Percentiles rank a stretch among this genome's conserved stretches.
Conservation (phyloP, 2,113 vertebrate genomes). For the Melanerpes formicivorus region DNA sequence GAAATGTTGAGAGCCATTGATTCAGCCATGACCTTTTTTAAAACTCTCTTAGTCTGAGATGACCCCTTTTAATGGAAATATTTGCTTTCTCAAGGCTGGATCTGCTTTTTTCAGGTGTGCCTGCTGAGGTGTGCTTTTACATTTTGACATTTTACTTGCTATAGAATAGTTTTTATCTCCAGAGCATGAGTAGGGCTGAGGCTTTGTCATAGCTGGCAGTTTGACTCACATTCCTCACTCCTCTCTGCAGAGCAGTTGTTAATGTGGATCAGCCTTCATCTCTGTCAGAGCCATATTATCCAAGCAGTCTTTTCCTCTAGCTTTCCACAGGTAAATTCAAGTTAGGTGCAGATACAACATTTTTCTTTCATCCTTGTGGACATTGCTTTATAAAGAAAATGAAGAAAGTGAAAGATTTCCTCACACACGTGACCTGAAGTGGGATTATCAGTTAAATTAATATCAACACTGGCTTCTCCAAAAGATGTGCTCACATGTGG, state of each 20-base stretch:
- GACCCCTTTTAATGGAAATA: not conserved
- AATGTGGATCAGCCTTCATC: not conserved
- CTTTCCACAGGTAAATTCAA: not conserved
- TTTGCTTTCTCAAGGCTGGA: not conserved
- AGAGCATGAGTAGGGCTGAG: not conserved
- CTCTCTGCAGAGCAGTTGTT: not conserved
- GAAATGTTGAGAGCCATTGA: not conserved
- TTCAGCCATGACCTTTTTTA: not conserved
- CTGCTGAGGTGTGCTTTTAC: not conserved
- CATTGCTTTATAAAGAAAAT: not conserved
- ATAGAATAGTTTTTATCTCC: not conserved
- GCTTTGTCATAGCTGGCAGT: not conserved
- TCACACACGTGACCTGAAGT: fast-evolving
- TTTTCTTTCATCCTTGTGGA: not conserved
- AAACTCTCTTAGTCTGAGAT: not conserved
- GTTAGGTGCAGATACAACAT: not conserved
- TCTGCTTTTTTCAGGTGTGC: slow-evolving; percentile 2
- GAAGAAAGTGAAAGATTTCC: not conserved
- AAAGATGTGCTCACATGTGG: not conserved
- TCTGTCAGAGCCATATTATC: not conserved
- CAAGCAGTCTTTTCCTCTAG: not conserved
- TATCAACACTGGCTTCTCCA: not conserved
- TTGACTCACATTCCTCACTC: fast-evolving
- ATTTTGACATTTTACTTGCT: not conserved
- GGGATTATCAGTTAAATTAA: not conserved